Percentiles rank a stretch among this genome's conserved stretches.
phyloP scores from a whole-genome alignment of 2,797 vertebrate species.

The Scolopax bukidnonensis region DNA sequence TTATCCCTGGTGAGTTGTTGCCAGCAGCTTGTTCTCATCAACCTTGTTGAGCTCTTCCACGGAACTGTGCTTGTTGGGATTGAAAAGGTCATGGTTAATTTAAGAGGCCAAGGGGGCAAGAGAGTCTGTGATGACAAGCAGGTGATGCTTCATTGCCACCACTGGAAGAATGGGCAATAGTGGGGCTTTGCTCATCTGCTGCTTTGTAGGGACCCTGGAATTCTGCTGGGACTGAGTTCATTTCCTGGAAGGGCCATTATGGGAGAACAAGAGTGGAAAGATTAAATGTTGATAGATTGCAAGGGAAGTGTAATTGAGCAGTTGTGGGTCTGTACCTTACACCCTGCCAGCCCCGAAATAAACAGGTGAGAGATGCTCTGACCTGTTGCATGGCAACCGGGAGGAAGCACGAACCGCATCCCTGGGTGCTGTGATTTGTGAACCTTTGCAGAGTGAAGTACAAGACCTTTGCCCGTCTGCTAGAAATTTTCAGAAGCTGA shows the following conservation, averaged over 20 bases:
- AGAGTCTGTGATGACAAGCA: background rate
- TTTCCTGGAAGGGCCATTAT: background rate
- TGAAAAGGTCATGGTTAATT: background rate
- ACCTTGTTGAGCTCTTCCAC: background rate
- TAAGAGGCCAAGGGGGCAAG: background rate
- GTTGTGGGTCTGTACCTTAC: background rate
- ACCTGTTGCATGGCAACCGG: slow-evolving; percentile 63
- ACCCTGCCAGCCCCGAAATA: background rate
- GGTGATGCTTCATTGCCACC: background rate
- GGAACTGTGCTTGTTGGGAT: background rate
- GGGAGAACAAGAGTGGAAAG: background rate
- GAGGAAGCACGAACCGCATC: background rate
- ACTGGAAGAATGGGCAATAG: background rate
- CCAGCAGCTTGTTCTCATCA: background rate
- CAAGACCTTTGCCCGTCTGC: background rate
- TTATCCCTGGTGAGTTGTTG: background rate
- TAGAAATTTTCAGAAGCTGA: slow-evolving; percentile 5
- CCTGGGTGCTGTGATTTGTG: background rate
- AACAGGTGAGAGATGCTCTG: background rate
- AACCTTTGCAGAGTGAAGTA: slow-evolving; percentile 8
- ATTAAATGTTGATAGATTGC: background rate
- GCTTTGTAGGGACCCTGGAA: background rate
- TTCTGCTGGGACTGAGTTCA: background rate
- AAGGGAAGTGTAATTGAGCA: background rate
- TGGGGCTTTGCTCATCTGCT: background rate